Base-by-base conservation (phyloP, 2,113 vertebrate genomes). In the Coregonus clupeaformis region DNA sequence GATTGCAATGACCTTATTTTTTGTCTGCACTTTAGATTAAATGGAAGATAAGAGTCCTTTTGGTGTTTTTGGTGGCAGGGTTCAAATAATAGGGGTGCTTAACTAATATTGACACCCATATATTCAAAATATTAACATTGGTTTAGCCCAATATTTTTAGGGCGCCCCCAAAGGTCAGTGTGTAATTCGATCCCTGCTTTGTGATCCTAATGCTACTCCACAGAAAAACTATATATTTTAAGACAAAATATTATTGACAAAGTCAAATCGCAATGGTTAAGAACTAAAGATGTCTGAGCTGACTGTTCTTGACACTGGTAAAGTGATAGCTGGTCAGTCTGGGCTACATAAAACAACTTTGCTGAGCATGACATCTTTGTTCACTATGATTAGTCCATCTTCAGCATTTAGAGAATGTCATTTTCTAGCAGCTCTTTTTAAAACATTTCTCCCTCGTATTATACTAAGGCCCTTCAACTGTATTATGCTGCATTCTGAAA, bases 361-460 rank as follows among this genome's bases (percentile, higher is more conserved):
- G 36, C 13, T 57, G 49, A 70, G 60, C 29, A 52, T 52, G 49
- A 18, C 67, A 73, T 29, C 42, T 89, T 82, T 87, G 88, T 84
- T 83, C 73, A 70, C 49, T 30, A 25, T 52, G 5, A 52, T 75
- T 68, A 75, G 49, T 60, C 73, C 84, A 80, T 78, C 72, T 63
- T 78, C 75, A 74, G 83, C 81, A 87, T 86, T 90, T 29, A 80
- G 81, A 73, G 80, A 91, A 86, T 88, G 86, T 88, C 65, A 60
- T 75, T 85, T 74, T 84, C 78, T 71, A 80, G 70, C 14, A 20
- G 24, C 18, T 92, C 69, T 22, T 90, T 42, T 42, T 42, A 9
- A 91, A 91, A 72, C 64, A 89, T 90, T n/a, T 68, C 77, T 87
- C 88, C 90, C 90, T 16, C 32, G 22, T 69, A 57, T 74, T 82